A percentile compares a stretch with the other conserved stretches of the same genome.
phyloP scores from a whole-genome alignment of 2,113 vertebrate species.

The Gymnorhina tibicen region DNA sequence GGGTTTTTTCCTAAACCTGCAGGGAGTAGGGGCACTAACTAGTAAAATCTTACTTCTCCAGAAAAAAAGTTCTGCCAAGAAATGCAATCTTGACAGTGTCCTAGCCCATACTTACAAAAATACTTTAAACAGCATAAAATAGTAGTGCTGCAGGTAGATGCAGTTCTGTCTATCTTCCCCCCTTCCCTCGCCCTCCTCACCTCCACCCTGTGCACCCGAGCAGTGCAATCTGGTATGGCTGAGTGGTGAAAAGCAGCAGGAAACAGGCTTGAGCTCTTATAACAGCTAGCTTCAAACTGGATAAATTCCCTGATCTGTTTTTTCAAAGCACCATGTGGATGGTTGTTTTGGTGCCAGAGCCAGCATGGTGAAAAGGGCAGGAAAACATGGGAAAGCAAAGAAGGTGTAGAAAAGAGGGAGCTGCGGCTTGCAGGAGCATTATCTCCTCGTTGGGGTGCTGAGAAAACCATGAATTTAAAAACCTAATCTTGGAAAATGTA shows the following conservation, averaged over 20 bases:
- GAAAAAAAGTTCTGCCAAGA: background rate
- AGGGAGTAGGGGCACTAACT: background rate
- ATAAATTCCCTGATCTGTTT: background rate
- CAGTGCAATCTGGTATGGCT: background rate
- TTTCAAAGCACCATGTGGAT: background rate
- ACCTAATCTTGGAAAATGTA: background rate
- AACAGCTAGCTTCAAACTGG: background rate
- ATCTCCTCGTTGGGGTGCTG: background rate
- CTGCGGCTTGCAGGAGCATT: background rate
- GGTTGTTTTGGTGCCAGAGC: background rate
- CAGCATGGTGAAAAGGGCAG: accelerated
- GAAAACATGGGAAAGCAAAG: background rate
- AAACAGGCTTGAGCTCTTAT: background rate
- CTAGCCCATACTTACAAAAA: background rate
- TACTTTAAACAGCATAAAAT: background rate
- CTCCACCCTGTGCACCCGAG: background rate
- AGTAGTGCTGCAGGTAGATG: background rate
- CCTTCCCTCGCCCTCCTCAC: background rate
- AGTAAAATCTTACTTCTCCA: background rate
- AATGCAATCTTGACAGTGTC: background rate
- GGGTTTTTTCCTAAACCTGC: background rate
- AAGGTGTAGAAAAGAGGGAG: background rate
- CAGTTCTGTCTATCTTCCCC: background rate
- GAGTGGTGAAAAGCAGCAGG: background rate
- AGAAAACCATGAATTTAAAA: background rate